These are phyloP conservation scores for Scaptomyza reducta DNA, from an alignment of 2,888 invertebrate genomes.

Conservation along the genomic window DNA sequence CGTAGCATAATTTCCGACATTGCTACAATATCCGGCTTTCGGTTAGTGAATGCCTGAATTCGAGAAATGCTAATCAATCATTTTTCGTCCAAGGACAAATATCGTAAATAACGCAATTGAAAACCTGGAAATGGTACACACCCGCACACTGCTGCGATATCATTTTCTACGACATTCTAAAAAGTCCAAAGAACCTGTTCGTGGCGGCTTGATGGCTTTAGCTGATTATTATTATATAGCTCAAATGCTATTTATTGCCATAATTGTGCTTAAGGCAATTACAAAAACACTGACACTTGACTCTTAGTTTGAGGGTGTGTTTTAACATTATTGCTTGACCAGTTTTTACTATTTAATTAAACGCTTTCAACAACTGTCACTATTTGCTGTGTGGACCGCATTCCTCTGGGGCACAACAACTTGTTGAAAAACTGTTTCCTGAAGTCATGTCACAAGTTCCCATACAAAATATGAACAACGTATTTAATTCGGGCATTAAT, in stretches of 20 bases:
- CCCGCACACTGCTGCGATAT: constrained; percentile 40
- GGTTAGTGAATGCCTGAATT: constrained; percentile 3
- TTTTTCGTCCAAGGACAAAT: constrained; percentile 42
- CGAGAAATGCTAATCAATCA: constrained; percentile 53
- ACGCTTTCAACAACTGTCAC: constrained; percentile 36
- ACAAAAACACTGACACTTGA: constrained; percentile 48
- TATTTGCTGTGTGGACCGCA: constrained; percentile 38
- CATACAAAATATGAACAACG: background rate
- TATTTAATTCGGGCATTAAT: constrained; percentile 14
- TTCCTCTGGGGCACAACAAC: constrained; percentile 33
- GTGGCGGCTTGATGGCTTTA: constrained; percentile 31
- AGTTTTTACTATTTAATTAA: constrained; percentile 19
- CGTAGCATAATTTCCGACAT: constrained; percentile 34
- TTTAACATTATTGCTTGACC: constrained; percentile 3
- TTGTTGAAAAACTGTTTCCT: constrained; percentile 33
- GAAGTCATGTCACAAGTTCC: constrained; percentile 13
- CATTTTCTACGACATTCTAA: constrained; percentile 63
- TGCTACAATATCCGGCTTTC: constrained; percentile 63
- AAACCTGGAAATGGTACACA: constrained; percentile 44
- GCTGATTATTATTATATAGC: constrained; percentile 46
- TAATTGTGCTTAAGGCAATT: constrained; percentile 59
- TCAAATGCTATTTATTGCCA: constrained; percentile 27
- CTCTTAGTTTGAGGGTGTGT: constrained; percentile 47
- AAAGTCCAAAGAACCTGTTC: constrained; percentile 56
- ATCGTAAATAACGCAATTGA: constrained; percentile 11